A percentile compares a stretch with the other conserved stretches of the same genome.
Evolutionary conservation across 1,140 invertebrate genomes (phyloP).

Genomic region (Aethina tumida): DNA sequence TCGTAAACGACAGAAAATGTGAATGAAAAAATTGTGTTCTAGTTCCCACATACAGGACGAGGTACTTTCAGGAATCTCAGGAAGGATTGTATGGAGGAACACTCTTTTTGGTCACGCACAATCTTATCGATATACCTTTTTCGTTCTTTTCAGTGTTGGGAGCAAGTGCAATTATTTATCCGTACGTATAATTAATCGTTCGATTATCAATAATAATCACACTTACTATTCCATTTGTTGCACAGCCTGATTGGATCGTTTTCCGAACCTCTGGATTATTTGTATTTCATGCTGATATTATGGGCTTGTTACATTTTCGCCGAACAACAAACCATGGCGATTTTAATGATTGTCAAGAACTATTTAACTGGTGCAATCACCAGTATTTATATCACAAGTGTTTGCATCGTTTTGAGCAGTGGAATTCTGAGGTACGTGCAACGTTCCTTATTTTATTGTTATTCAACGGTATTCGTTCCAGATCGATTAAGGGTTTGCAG

Average conservation of each 20-base stretch:
- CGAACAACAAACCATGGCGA: conserved; percentile 73
- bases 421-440: conserved; percentile 60
- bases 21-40: conserved; percentile 14
- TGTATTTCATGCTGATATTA: conserved; percentile 55
- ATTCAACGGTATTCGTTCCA: conserved; percentile 26
- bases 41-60: conserved; percentile 76
- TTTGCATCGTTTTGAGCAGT: conserved; percentile 65
- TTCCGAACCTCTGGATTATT: conserved; percentile 40
- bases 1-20: too few species aligned
- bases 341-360: conserved; percentile 71
- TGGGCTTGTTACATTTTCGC: conserved; percentile 73
- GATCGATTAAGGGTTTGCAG: conserved; percentile 59
- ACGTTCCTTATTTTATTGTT: background rate
- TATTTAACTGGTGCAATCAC: conserved; percentile 63
- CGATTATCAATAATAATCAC: background rate
- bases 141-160: conserved; percentile 59
- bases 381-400: conserved; percentile 62
- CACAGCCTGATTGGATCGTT: conserved; percentile 42
- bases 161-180: conserved; percentile 59
- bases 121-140: conserved; percentile 68
- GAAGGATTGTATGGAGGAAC: conserved; percentile 81
- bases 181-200: conserved; percentile 43
- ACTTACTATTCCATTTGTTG: background rate
- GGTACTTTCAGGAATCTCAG: conserved; percentile 82
- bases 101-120: conserved; percentile 69